Evolutionary conservation across 2,113 vertebrate species (phyloP).

Genomic region (Campylorhamphus procurvoides): DNA sequence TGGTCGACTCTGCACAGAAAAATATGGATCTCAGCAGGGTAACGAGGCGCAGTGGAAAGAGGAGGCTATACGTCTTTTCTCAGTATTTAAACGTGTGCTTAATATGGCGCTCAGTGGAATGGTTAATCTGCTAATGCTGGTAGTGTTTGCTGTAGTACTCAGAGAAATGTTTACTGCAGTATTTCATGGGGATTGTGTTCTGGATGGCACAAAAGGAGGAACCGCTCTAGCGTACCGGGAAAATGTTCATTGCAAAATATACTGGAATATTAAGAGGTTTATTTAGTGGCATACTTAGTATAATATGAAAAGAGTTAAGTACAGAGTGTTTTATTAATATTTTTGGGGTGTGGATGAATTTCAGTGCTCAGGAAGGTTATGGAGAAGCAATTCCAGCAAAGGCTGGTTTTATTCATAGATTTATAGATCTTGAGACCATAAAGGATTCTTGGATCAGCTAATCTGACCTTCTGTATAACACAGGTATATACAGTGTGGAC

Average conservation of each 20-base stretch:
- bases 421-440: slow-evolving; percentile 68
- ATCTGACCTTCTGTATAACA: slow-evolving; percentile 66
- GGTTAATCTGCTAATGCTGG: slow-evolving; percentile 77
- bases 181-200: slow-evolving; percentile 77
- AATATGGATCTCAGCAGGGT: slow-evolving; percentile 71
- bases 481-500: slow-evolving; percentile 64
- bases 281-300: slow-evolving; percentile 68
- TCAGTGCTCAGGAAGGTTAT: slow-evolving; percentile 52
- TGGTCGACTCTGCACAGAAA: slow-evolving; percentile 2
- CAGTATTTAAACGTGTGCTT: slow-evolving; percentile 78
- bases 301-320: slow-evolving; percentile 67
- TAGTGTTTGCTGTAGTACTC: slow-evolving; percentile 76
- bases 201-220: slow-evolving; percentile 76
- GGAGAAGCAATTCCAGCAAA: slow-evolving; percentile 60
- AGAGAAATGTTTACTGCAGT: slow-evolving; percentile 78
- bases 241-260: slow-evolving; percentile 76
- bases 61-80: slow-evolving; percentile 70
- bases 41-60: slow-evolving; percentile 70
- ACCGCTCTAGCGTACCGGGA: slow-evolving; percentile 70
- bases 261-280: slow-evolving; percentile 76
- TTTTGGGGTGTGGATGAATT: slow-evolving; percentile 67
- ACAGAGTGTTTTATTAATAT: slow-evolving; percentile 61
- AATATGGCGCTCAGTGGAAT: slow-evolving; percentile 78
- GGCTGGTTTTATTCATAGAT: slow-evolving; percentile 64
- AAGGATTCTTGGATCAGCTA: slow-evolving; percentile 67